Evolutionary conservation across 35 echinoderm and acorn worm genomes (phyloP), one percentile per base, ranked within the genome.

Genomic region (Heliocidaris tuberculata): DNA sequence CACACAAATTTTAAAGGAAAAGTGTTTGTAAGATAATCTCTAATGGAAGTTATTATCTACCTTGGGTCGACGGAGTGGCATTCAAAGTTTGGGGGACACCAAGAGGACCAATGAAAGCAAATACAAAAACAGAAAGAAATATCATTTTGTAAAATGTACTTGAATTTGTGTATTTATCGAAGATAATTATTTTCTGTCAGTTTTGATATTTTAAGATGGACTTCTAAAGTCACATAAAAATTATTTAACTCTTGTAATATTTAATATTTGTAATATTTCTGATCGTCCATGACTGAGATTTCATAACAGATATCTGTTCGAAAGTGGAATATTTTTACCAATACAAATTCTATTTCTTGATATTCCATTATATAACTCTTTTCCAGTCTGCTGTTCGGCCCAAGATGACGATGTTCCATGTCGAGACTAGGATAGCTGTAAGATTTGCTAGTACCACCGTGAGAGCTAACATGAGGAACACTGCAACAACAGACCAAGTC

Each of bases 381-480:
- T 59, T 93, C 91, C 50, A 93, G 91, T 50, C 91, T 4, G 49
- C 91, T 8, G 50, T 93, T 0, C 91, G 11, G 17, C 93, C 93
- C 12, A 71, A 96, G 17, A 88, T 96, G 4, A 31, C 49, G 7
- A 54, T 65, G 30, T 96, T 96, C 47, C 95, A 96, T 65, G 95
- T 96, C 13, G 47, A 96, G 13, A 50, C 93, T 27, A 13, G 56
- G 32, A 94, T 96, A 10, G 94, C 95, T 24, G 93, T 59, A 17
- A 93, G 95, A 3, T 96, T 94, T 32, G 95, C 95, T 29, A 94
- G 48, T 32, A 96, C 95, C 31, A 48, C 94, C 15, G 54, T 96
- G 6, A 94, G 60, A 16, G 92, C 85, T 32, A 94, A 47, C 31
- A 29, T 96, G 27, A 59, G 60, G 85, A 96, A 96, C n/a, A 30